Evolutionary conservation across 2,888 invertebrate species (phyloP).

Genomic region (Amphipoea oculea): DNA sequence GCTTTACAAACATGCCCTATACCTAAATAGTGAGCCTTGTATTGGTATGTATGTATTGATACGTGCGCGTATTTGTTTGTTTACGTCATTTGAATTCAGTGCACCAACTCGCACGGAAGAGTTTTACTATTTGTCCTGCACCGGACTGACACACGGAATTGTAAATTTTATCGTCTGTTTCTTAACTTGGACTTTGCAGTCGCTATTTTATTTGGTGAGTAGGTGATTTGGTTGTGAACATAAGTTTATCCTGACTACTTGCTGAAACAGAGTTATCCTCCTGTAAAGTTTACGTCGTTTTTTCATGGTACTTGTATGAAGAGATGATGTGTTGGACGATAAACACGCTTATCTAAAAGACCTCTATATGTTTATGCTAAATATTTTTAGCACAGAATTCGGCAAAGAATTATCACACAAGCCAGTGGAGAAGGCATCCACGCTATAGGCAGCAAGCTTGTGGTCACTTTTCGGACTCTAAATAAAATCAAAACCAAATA

Average conservation of each 20-base stretch:
- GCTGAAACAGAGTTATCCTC: slow-evolving; percentile 1
- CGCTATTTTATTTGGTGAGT: slow-evolving; percentile 39
- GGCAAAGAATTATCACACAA: neutral
- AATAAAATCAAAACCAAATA: neutral
- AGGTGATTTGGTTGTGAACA: slow-evolving; percentile 43
- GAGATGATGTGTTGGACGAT: neutral
- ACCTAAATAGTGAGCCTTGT: slow-evolving; percentile 46
- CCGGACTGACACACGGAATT: slow-evolving; percentile 86
- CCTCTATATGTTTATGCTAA: neutral
- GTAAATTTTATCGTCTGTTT: slow-evolving; percentile 86
- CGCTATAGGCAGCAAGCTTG: neutral
- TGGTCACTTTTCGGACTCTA: neutral
- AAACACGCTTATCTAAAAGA: neutral
- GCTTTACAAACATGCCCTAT: slow-evolving; percentile 65
- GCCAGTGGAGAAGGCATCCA: neutral
- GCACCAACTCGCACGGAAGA: slow-evolving; percentile 82
- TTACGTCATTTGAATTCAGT: slow-evolving; percentile 81
- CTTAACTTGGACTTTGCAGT: slow-evolving; percentile 68
- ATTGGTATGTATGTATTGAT: slow-evolving; percentile 67
- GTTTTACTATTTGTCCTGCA: slow-evolving; percentile 87
- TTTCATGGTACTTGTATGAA: neutral
- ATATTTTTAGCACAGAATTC: neutral
- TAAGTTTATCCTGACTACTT: slow-evolving; percentile 19
- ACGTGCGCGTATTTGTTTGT: slow-evolving; percentile 76
- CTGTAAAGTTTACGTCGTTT: neutral